phyloP scores from a whole-genome alignment of 2,797 vertebrate genomes.

The Schizopygopsis pylzovi region DNA sequence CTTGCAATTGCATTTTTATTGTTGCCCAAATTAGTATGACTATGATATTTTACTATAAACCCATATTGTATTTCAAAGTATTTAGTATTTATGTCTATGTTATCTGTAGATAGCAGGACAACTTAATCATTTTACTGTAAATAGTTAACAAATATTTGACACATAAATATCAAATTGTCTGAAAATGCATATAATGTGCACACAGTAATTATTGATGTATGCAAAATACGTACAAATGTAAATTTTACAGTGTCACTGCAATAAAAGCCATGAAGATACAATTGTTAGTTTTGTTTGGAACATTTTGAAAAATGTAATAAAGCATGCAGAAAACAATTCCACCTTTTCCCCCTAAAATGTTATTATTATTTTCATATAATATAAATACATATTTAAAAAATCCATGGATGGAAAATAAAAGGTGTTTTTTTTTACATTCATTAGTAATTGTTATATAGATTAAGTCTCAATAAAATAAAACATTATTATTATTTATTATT shows the following conservation, averaged over 20 bases:
- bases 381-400: no score
- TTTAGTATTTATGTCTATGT: not conserved
- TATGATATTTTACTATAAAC: not conserved
- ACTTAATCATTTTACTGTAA: not conserved
- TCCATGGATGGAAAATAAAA: not conserved
- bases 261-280: not conserved
- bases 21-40: not conserved
- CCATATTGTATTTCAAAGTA: not conserved
- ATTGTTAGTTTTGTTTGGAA: not conserved
- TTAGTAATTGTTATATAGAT: not conserved
- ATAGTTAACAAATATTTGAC: not conserved
- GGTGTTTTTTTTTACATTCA: not conserved
- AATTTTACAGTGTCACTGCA: not conserved
- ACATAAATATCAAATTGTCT: not conserved
- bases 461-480: not conserved
- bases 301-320: no score
- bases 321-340: not conserved
- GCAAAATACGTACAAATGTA: not conserved
- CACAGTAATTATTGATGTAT: not conserved
- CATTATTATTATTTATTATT: not conserved
- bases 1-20: not conserved
- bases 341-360: not conserved
- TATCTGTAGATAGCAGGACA: not conserved
- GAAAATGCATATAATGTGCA: not conserved
- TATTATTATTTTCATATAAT: no score